These are phyloP conservation scores for Atopsyche davidsoni DNA, from an alignment of 1,140 invertebrate species.

Conservation along the genomic window DNA sequence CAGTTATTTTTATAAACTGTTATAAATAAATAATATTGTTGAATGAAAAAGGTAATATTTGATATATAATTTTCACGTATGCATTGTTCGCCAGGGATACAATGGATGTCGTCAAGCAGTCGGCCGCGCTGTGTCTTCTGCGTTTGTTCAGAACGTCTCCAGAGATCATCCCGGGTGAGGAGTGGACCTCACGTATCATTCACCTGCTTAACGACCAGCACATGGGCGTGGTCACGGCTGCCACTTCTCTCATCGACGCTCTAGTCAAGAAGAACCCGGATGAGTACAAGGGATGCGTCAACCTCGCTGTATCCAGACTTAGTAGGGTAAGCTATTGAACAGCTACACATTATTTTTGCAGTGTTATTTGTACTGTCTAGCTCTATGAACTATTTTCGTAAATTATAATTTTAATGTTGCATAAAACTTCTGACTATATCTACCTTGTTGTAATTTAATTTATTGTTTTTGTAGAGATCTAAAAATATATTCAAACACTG, in stretches of 20 bases:
- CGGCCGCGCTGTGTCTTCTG: constrained; percentile 92
- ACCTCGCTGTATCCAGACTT: constrained; percentile 92
- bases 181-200: constrained; percentile 98
- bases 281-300: constrained; percentile 98
- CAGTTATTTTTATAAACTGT: too few species aligned
- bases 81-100: too few species aligned
- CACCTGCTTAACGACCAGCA: constrained; percentile 99
- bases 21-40: too few species aligned
- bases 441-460: too few species aligned
- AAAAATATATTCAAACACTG: too few species aligned
- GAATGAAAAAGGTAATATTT: too few species aligned
- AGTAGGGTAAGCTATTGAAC: constrained; percentile 65
- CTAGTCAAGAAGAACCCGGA: constrained; percentile 98
- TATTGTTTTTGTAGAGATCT: too few species aligned
- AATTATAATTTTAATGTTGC: too few species aligned
- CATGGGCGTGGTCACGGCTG: constrained; percentile 98
- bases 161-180: constrained; percentile 92
- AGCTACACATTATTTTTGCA: neutral
- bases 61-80: too few species aligned
- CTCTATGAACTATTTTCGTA: too few species aligned
- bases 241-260: constrained; percentile 95
- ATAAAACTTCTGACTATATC: neutral
- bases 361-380: too few species aligned
- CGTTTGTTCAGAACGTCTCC: constrained; percentile 88
- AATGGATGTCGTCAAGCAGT: constrained; percentile 99